phyloP scores from a whole-genome alignment of 2,113 vertebrate genomes.

The Cyprinodon brontotheroides region DNA sequence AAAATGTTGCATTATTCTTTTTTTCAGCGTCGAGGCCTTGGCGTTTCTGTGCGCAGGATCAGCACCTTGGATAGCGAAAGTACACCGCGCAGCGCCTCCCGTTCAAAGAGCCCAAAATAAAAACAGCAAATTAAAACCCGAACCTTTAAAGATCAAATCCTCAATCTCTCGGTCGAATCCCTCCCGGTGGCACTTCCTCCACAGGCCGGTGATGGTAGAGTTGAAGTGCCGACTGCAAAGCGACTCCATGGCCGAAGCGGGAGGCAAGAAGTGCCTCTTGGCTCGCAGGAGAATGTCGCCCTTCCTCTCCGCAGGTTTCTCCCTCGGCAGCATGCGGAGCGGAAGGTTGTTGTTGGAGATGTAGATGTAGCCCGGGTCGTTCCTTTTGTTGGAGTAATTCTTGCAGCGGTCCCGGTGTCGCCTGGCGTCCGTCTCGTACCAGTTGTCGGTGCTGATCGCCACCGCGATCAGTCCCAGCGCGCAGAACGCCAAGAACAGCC shows the following conservation, averaged over 20 bases:
- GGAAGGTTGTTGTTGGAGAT: slow-evolving; percentile 88
- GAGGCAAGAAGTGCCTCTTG: slow-evolving; percentile 76
- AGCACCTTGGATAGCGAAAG: slow-evolving; percentile 78
- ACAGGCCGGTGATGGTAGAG: slow-evolving; percentile 89
- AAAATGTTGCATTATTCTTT: no score
- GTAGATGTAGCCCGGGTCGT: slow-evolving; percentile 89
- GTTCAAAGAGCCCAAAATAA: slow-evolving; percentile 22
- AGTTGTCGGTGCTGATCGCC: slow-evolving; percentile 90
- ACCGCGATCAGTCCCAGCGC: slow-evolving; percentile 85
- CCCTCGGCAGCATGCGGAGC: slow-evolving; percentile 82
- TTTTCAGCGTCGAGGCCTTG: slow-evolving; percentile 32
- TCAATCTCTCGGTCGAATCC: slow-evolving; percentile 89
- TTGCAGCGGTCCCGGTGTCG: slow-evolving; percentile 89
- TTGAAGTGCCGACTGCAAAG: slow-evolving; percentile 90
- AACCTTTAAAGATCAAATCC: slow-evolving; percentile 88
- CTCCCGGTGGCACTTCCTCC: slow-evolving; percentile 87
- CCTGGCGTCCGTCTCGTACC: slow-evolving; percentile 92
- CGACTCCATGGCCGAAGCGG: slow-evolving; percentile 83
- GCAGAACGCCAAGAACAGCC: slow-evolving; percentile 87
- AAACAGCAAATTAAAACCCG: slow-evolving; percentile 18
- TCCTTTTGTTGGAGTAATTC: slow-evolving; percentile 87
- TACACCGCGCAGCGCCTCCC: slow-evolving; percentile 13
- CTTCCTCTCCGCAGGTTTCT: slow-evolving; percentile 48
- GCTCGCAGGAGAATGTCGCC: slow-evolving; percentile 67
- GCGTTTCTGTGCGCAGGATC: slow-evolving; percentile 65